Percentiles rank a stretch among this genome's conserved stretches.
phyloP scores from a whole-genome alignment of 2,113 vertebrate genomes.

The Onychorhynchus coronatus region DNA sequence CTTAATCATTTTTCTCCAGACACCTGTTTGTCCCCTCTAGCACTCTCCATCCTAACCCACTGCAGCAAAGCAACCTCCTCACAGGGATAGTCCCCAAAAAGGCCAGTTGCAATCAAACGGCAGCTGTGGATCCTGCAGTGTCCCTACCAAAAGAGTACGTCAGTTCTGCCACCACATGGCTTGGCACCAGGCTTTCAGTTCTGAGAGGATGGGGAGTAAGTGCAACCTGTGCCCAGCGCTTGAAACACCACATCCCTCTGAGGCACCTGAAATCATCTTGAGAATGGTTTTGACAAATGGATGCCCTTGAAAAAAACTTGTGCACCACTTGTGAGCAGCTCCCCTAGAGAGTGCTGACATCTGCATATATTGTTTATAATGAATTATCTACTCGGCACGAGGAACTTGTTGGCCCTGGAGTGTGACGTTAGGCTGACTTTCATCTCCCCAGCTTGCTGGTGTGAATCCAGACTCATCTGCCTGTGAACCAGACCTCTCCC shows the following conservation, averaged over 20 bases:
- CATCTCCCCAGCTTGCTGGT: background rate
- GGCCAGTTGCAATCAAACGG: background rate
- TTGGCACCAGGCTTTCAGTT: fast-evolving
- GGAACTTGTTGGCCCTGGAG: background rate
- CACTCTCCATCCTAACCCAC: background rate
- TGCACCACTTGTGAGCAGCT: background rate
- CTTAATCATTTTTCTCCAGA: background rate
- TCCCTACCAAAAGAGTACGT: background rate
- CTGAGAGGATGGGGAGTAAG: background rate
- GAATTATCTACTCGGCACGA: background rate
- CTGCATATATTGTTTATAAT: background rate
- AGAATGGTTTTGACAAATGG: background rate
- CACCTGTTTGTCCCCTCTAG: background rate
- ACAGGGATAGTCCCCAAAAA: background rate
- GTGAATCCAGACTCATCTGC: background rate
- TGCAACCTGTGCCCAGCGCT: fast-evolving
- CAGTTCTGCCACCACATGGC: fast-evolving
- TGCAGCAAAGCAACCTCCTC: background rate
- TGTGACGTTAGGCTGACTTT: background rate
- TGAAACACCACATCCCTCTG: fast-evolving
- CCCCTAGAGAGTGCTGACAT: background rate
- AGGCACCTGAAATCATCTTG: background rate
- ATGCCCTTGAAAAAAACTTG: background rate
- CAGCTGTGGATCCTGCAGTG: background rate
- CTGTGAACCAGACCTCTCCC: background rate